phyloP scores from a whole-genome alignment of 1,140 invertebrate genomes.

The Caenorhabditis latens region DNA sequence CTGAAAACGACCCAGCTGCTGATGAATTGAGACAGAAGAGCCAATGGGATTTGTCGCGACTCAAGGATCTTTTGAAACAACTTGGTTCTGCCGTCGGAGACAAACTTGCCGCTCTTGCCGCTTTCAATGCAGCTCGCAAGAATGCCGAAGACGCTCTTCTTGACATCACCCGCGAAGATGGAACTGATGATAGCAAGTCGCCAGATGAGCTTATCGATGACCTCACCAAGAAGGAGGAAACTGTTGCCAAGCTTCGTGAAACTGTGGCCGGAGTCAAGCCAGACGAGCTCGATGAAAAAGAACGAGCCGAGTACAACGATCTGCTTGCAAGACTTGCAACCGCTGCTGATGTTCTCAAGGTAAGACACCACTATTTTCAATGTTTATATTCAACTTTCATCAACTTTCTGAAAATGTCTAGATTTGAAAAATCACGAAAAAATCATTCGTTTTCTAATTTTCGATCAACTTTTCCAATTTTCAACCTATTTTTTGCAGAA shows the following conservation, averaged over 20 bases:
- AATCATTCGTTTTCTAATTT: too few relatives aligned
- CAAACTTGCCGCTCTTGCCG: constrained; percentile 71
- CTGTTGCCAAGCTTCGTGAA: constrained; percentile 49
- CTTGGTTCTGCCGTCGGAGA: constrained; percentile 71
- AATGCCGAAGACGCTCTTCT: constrained; percentile 63
- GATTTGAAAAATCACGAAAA: too few relatives aligned
- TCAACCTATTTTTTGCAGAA: constrained; percentile 35
- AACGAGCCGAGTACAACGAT: constrained; percentile 53
- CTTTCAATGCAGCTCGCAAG: constrained; percentile 67
- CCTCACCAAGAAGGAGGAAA: constrained; percentile 53
- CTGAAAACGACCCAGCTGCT: constrained; percentile 63
- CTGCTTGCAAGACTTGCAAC: constrained; percentile 50
- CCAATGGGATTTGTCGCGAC: constrained; percentile 68
- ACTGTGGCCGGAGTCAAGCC: constrained; percentile 31
- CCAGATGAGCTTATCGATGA: constrained; percentile 58
- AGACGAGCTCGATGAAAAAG: constrained; percentile 54
- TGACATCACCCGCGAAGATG: constrained; percentile 40
- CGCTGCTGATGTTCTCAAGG: constrained; percentile 49
- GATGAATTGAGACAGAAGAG: constrained; percentile 69
- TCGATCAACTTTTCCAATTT: background rate
- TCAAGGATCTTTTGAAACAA: constrained; percentile 67
- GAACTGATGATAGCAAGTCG: constrained; percentile 1
- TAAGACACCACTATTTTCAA: constrained; percentile 39
- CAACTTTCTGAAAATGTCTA: too few relatives aligned
- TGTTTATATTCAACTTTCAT: background rate